Base-by-base conservation (phyloP, 2,888 invertebrate species). In the Cosmia trapezina region DNA sequence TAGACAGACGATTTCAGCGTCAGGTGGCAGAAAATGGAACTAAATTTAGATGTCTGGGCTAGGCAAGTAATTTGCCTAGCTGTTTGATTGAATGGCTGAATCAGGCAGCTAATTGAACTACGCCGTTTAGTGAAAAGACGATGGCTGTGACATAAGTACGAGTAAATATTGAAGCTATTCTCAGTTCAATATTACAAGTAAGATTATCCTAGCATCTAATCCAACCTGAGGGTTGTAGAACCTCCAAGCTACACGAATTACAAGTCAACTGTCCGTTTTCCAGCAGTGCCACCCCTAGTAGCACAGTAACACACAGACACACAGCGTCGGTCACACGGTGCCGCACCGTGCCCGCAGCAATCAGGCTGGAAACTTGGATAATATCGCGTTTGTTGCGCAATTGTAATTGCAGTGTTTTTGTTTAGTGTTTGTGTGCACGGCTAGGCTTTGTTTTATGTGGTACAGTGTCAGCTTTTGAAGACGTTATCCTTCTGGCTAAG, bases 281-380 rank as follows among this genome's bases (percentile, higher is more conserved):
- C 73, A 79, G 22, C 66, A 41, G 63, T 11, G 22, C 19, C 64
- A 70, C 9, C 84, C 84, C 63, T 70, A 70, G 37, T 70, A 68
- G 49, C 76, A 70, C 60, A 68, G 54, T 83, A 67, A 81, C 84
- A 80, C 54, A 84, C 57, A 84, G 28, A 83, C 73, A 64, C 64
- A 79, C 12, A 53, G 17, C 17, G n/a, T 11, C 22, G 56, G 69
- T 63, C 69, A 73, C 75, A 78, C 74, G 68, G 82, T 81, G 75
- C 75, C 75, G 67, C 70, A 19, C 64, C 9, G 80, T 82, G 80
- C 69, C 17, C 67, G 57, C 43, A 63, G 71, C 61, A 86, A 85
- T 76, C 83, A 86, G 85, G 83, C 64, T 86, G 83, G 87, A 85
- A 84, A 86, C 73, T 45, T 60, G 61, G 67, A 67, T 84, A 64